Conservation (phyloP, 2,888 invertebrate genomes). For the Pheosia gnoma region DNA sequence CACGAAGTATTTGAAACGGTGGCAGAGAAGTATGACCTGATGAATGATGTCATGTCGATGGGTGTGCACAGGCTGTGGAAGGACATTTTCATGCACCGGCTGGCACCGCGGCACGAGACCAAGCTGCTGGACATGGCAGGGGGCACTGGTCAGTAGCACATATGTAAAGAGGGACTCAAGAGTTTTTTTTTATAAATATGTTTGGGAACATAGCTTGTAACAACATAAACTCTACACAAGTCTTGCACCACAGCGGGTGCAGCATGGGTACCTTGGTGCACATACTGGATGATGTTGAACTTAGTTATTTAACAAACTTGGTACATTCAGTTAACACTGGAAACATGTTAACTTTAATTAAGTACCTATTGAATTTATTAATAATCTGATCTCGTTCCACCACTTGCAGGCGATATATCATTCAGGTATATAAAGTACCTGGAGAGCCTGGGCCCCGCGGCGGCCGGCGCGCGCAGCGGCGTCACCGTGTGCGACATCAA, state of each 20-base stretch:
- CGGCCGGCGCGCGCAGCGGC: constrained; percentile 77
- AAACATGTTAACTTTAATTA: too few species aligned
- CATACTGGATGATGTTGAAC: too few species aligned
- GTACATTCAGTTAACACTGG: too few species aligned
- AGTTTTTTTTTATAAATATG: background rate
- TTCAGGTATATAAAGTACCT: constrained; percentile 93
- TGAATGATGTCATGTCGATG: constrained; percentile 99
- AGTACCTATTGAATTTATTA: too few species aligned
- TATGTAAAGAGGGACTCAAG: too few species aligned
- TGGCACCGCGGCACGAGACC: constrained; percentile 90
- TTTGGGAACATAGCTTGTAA: background rate
- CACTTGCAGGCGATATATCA: constrained; percentile 92
- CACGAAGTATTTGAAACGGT: constrained; percentile 97
- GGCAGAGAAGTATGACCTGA: constrained; percentile 95
- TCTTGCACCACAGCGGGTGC: too few species aligned
- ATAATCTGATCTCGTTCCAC: too few species aligned
- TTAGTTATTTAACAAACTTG: too few species aligned
- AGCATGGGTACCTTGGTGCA: too few species aligned
- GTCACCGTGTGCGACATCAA: constrained; percentile 96
- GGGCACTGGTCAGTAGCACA: constrained; percentile 91
- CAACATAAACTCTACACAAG: too few species aligned
- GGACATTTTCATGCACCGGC: constrained; percentile 92
- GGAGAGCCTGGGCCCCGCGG: constrained; percentile 65
- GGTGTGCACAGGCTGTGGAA: constrained; percentile 99
- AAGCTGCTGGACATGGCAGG: constrained; percentile 97